These are phyloP conservation scores for Volucella inflata DNA, from an alignment of 2,888 invertebrate genomes.

Conservation along the genomic window DNA sequence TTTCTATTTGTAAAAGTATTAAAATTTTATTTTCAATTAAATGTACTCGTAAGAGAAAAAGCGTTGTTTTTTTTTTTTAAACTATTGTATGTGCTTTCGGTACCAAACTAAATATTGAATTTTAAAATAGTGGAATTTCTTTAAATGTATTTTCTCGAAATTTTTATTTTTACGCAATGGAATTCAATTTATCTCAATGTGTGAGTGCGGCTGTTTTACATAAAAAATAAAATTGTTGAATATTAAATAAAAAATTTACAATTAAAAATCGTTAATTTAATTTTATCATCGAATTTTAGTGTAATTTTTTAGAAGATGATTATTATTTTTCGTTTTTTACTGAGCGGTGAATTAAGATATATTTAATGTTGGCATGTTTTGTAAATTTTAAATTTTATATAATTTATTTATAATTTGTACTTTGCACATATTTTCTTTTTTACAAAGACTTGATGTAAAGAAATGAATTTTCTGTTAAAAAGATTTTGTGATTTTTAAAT, in stretches of 20 bases:
- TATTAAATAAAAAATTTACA: slow-evolving; percentile 9
- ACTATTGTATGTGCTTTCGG: slow-evolving; percentile 66
- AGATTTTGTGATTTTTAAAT: slow-evolving; percentile 23
- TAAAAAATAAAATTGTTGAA: slow-evolving; percentile 20
- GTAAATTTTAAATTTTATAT: slow-evolving; percentile 31
- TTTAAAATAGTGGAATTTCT: slow-evolving; percentile 43
- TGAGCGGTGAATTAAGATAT: slow-evolving; percentile 64
- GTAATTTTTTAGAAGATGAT: slow-evolving; percentile 46
- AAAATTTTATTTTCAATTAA: slow-evolving; percentile 50
- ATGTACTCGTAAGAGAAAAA: slow-evolving; percentile 37
- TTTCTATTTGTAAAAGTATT: slow-evolving; percentile 33
- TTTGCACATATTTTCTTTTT: slow-evolving; percentile 53
- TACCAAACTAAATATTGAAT: slow-evolving; percentile 42
- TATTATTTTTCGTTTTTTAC: slow-evolving; percentile 27
- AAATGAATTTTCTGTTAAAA: slow-evolving; percentile 38
- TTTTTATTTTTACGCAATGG: slow-evolving; percentile 62
- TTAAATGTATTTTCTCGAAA: slow-evolving; percentile 57
- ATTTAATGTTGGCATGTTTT: slow-evolving; percentile 71
- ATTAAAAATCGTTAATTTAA: slow-evolving; percentile 7
- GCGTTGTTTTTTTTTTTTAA: slow-evolving; percentile 43
- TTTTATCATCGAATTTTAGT: slow-evolving; percentile 51
- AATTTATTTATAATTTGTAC: slow-evolving; percentile 36
- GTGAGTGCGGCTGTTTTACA: slow-evolving; percentile 71
- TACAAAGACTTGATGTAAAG: slow-evolving; percentile 50
- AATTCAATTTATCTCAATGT: slow-evolving; percentile 69